These are phyloP conservation scores for Pituophis catenifer DNA, from an alignment of 2,113 vertebrate species.

Conservation along the genomic window DNA sequence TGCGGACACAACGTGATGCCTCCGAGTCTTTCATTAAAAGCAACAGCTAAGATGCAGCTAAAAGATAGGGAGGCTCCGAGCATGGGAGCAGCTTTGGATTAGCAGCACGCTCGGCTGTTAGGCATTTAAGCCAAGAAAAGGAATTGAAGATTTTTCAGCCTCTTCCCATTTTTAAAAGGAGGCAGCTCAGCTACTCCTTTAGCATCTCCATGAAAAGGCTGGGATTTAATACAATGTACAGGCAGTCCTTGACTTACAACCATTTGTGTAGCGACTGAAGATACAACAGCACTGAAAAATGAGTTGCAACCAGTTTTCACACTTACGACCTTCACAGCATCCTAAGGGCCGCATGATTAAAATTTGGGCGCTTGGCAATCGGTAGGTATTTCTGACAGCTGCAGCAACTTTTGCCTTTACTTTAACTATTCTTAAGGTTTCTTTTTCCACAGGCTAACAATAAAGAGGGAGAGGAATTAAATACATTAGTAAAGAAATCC, in stretches of 20 bases:
- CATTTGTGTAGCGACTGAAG: neutral
- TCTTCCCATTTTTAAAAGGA: neutral
- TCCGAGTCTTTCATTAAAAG: constrained; percentile 29
- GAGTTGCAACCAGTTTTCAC: neutral
- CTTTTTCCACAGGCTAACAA: neutral
- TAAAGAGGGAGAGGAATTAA: neutral
- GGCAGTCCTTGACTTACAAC: neutral
- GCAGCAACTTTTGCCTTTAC: neutral
- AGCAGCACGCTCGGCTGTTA: neutral
- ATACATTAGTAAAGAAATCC: neutral
- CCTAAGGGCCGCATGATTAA: neutral
- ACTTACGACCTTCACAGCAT: neutral
- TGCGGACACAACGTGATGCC: neutral
- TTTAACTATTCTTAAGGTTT: neutral
- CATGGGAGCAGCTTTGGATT: neutral
- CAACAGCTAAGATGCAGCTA: neutral
- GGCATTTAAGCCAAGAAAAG: neutral
- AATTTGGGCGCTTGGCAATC: neutral
- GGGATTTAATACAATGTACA: neutral
- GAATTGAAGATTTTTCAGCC: neutral
- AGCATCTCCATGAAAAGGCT: neutral
- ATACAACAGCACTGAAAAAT: neutral
- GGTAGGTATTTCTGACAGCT: neutral
- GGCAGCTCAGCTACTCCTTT: neutral
- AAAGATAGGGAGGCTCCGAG: neutral